A percentile compares a stretch with the other conserved stretches of the same genome.
These are phyloP conservation scores for Odontamblyopus lacepedii DNA, from an alignment of 2,797 vertebrate genomes.

Conservation along the genomic window DNA sequence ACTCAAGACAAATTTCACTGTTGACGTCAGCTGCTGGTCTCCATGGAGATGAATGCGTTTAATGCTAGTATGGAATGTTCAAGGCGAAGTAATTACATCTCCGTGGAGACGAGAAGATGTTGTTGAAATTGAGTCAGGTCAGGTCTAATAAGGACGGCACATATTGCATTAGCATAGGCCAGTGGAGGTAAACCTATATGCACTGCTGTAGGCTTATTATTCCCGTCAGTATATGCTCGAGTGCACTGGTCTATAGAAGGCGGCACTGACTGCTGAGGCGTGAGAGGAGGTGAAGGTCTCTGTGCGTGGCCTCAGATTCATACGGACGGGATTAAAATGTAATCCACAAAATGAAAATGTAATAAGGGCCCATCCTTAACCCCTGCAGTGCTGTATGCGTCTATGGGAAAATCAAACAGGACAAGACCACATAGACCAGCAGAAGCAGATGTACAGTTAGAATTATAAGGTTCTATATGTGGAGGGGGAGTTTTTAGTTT, in stretches of 20 bases:
- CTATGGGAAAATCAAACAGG: background rate
- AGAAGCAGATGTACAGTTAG: too few relatives aligned
- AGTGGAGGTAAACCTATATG: background rate
- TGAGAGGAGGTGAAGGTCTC: background rate
- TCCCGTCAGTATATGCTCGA: background rate
- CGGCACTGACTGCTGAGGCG: background rate
- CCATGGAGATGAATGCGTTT: too few relatives aligned
- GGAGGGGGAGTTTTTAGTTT: too few relatives aligned
- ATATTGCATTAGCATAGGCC: background rate
- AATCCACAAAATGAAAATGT: background rate
- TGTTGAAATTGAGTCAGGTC: background rate
- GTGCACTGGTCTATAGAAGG: background rate
- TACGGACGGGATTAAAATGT: conserved; percentile 1
- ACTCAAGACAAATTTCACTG: too few relatives aligned
- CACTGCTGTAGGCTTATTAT: background rate
- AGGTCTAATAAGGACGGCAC: background rate
- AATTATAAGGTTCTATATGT: too few relatives aligned
- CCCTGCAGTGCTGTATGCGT: too few relatives aligned
- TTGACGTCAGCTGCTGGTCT: too few relatives aligned
- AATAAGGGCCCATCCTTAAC: background rate
- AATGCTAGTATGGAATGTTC: too few relatives aligned
- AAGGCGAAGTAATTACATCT: too few relatives aligned
- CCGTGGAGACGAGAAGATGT: background rate
- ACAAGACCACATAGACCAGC: too few relatives aligned
- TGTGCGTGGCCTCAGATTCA: background rate